A percentile compares a stretch with the other conserved stretches of the same genome.
phyloP scores from a whole-genome alignment of 2,113 vertebrate genomes.

The Protomyctophum bolini region DNA sequence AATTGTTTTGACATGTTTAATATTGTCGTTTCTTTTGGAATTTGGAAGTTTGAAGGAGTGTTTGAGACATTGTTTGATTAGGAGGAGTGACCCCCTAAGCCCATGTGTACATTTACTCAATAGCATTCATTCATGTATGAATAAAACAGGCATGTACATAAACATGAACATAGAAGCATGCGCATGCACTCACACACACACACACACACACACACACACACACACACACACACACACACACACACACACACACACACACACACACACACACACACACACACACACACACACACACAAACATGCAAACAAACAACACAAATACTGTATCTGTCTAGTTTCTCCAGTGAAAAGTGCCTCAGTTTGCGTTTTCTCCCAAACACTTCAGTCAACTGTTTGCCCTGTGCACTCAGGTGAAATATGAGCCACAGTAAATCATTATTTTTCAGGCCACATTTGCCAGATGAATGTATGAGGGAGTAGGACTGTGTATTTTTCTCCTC shows the following conservation, averaged over 20 bases:
- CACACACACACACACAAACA: constrained; percentile 4
- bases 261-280: constrained; percentile 50
- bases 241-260: neutral
- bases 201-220: too few species aligned
- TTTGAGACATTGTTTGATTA: constrained; percentile 5
- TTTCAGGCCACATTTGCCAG: constrained; percentile 81
- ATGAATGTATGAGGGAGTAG: constrained; percentile 79
- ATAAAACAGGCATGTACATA: neutral
- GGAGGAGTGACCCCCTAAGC: neutral
- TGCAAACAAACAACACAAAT: constrained; percentile 60
- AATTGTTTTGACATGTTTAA: neutral
- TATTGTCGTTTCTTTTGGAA: neutral
- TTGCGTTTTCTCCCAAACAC: constrained; percentile 80
- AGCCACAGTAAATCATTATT: constrained; percentile 84
- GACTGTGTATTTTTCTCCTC: constrained; percentile 79
- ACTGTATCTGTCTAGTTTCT: constrained; percentile 68
- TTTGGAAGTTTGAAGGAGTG: neutral
- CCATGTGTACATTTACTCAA: neutral
- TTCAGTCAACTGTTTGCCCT: constrained; percentile 81
- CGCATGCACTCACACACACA: too few species aligned
- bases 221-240: too few species aligned
- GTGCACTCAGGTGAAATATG: constrained; percentile 83
- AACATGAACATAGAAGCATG: neutral
- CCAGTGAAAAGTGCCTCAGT: constrained; percentile 74
- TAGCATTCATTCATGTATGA: neutral